Conservation (phyloP, 2,888 invertebrate species). For the Drosophila melanocephala region DNA sequence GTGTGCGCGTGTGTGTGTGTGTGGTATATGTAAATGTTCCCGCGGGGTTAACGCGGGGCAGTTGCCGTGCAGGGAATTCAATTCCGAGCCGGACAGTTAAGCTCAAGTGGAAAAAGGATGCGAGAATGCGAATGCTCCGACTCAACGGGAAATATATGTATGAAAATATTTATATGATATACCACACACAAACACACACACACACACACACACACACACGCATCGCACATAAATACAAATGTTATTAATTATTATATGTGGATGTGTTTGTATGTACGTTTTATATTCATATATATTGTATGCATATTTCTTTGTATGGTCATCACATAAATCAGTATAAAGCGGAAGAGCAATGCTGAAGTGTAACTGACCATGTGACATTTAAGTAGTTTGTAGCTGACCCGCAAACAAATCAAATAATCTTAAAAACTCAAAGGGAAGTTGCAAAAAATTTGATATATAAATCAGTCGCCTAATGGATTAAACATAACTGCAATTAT, state of each 20-base stretch:
- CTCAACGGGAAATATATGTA: slow-evolving; percentile 43
- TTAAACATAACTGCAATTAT: slow-evolving; percentile 36
- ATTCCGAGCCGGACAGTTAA: slow-evolving; percentile 62
- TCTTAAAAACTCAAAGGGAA: slow-evolving; percentile 50
- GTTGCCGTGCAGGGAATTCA: slow-evolving; percentile 56
- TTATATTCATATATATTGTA: slow-evolving; percentile 29
- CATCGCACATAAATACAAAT: slow-evolving; percentile 24
- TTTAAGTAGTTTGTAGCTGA: slow-evolving; percentile 61
- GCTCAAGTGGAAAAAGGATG: slow-evolving; percentile 64
- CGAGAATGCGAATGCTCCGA: slow-evolving; percentile 28
- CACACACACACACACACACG: not conserved
- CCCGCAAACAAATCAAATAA: slow-evolving; percentile 59
- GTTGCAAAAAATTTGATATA: slow-evolving; percentile 20
- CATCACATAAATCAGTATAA: slow-evolving; percentile 56
- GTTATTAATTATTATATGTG: slow-evolving; percentile 70
- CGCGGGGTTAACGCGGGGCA: slow-evolving; percentile 50
- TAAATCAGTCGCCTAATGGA: slow-evolving; percentile 58
- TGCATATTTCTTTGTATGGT: slow-evolving; percentile 73
- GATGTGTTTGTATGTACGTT: slow-evolving; percentile 47
- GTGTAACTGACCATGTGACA: slow-evolving; percentile 77
- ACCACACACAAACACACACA: not conserved
- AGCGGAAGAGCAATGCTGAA: slow-evolving; percentile 75
- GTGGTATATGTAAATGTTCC: slow-evolving; percentile 71
- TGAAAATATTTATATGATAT: slow-evolving; percentile 21
- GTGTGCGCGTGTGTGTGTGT: slow-evolving; percentile 3